These are phyloP conservation scores for Glandiceps talaboti DNA, from an alignment of 53 echinoderm and acorn worm genomes.

Conservation along the genomic window DNA sequence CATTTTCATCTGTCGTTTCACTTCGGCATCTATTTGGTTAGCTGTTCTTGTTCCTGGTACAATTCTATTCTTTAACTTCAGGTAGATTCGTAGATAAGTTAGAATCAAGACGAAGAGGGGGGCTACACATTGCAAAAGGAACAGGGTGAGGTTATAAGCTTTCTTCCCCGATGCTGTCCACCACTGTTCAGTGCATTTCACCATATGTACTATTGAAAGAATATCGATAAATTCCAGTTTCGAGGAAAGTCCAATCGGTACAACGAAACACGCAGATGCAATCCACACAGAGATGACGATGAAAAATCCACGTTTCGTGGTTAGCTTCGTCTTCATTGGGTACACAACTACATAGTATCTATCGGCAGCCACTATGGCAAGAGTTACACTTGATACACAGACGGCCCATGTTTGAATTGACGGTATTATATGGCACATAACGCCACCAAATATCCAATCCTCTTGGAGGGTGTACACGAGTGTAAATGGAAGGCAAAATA, in stretches of 20 bases:
- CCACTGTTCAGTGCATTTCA: no score
- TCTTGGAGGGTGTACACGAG: slow-evolving; percentile 44
- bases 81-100: slow-evolving; percentile 67
- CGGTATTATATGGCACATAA: slow-evolving; percentile 74
- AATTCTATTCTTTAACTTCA: slow-evolving; percentile 59
- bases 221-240: slow-evolving; percentile 18
- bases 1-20: slow-evolving; percentile 47
- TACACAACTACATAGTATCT: slow-evolving; percentile 78
- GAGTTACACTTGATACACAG: slow-evolving; percentile 78
- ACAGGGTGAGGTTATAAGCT: slow-evolving; percentile 44
- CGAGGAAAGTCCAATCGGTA: slow-evolving; percentile 57
- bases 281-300: slow-evolving; percentile 69
- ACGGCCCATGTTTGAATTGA: slow-evolving; percentile 70
- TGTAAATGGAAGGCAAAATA: slow-evolving; percentile 81
- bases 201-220: no score
- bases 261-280: slow-evolving; percentile 35
- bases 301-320: slow-evolving; percentile 55
- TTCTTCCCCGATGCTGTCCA: slow-evolving; percentile 27
- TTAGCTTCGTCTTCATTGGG: slow-evolving; percentile 71
- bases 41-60: slow-evolving; percentile 66
- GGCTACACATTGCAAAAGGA: slow-evolving; percentile 53
- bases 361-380: slow-evolving; percentile 81
- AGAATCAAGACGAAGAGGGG: slow-evolving; percentile 55
- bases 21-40: slow-evolving; percentile 60
- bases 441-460: slow-evolving; percentile 60